phyloP scores from a whole-genome alignment of 1,140 invertebrate genomes.

The Papilio xuthus region DNA sequence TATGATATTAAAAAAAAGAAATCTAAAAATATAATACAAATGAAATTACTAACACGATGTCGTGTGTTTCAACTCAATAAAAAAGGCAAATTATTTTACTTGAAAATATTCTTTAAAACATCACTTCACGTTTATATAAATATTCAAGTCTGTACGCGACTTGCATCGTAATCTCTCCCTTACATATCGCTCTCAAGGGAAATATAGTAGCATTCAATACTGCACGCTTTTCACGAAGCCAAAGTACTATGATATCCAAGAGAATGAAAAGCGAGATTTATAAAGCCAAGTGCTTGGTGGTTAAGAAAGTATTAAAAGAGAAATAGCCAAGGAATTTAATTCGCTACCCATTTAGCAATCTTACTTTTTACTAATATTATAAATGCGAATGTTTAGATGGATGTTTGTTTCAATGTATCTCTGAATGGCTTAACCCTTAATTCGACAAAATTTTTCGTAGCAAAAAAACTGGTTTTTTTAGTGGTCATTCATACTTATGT shows the following conservation, averaged over 20 bases:
- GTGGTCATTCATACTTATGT: too few relatives aligned
- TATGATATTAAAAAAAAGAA: too few relatives aligned
- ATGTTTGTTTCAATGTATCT: too few relatives aligned
- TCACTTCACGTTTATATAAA: not conserved
- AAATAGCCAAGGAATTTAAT: not conserved
- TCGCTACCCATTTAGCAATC: not conserved
- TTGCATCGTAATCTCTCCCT: constrained; percentile 20
- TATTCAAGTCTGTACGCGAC: not conserved
- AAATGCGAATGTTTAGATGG: too few relatives aligned
- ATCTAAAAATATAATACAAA: too few relatives aligned
- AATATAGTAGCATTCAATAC: constrained; percentile 13
- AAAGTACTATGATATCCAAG: not conserved
- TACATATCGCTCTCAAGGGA: not conserved
- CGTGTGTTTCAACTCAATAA: not conserved
- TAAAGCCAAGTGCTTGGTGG: not conserved
- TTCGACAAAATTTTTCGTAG: too few relatives aligned
- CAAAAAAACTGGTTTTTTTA: too few relatives aligned
- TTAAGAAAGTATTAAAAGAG: not conserved
- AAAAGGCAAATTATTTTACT: not conserved
- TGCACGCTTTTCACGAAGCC: constrained; percentile 4
- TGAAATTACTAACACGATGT: not conserved
- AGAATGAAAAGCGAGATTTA: constrained; percentile 1
- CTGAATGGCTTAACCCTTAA: too few relatives aligned
- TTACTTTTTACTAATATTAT: too few relatives aligned
- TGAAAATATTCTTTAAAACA: not conserved